phyloP scores from a whole-genome alignment of 2,888 invertebrate genomes.

The Sinohyriopsis cumingii region DNA sequence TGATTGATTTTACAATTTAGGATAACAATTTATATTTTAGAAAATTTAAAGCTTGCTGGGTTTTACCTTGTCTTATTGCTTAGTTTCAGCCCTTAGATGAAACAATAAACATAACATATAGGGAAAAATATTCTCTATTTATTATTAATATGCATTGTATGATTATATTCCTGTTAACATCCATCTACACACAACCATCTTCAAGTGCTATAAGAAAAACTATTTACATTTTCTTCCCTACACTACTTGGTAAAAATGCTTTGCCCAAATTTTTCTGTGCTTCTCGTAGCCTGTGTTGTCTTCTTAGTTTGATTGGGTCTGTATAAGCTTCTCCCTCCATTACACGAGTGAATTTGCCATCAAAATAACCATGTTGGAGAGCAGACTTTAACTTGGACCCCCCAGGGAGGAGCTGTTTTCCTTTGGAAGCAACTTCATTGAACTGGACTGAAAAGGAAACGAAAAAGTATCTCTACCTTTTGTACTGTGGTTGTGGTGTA shows the following conservation, averaged over 20 bases:
- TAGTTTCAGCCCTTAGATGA: no score
- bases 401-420: conserved; percentile 70
- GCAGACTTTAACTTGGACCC: conserved; percentile 67
- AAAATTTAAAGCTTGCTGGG: no score
- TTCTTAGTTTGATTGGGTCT: conserved; percentile 68
- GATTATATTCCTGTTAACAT: no score
- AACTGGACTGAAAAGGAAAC: conserved; percentile 58
- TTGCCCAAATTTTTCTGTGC: conserved; percentile 69
- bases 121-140: no score
- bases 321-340: conserved; percentile 69
- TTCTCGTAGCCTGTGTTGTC: conserved; percentile 64
- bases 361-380: conserved; percentile 69
- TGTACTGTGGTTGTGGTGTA: no score
- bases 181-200: no score
- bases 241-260: conserved; percentile 70
- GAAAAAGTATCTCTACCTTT: neutral
- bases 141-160: no score
- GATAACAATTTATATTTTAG: no score
- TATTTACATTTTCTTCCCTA: conserved; percentile 68
- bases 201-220: neutral
- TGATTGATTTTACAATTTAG: no score
- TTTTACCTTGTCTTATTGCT: no score
- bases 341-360: conserved; percentile 65
- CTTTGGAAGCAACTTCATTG: conserved; percentile 68
- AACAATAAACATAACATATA: no score